A percentile compares a stretch with the other conserved stretches of the same genome.
phyloP scores from a whole-genome alignment of 2,797 vertebrate genomes.

The Tragelaphus oryx region DNA sequence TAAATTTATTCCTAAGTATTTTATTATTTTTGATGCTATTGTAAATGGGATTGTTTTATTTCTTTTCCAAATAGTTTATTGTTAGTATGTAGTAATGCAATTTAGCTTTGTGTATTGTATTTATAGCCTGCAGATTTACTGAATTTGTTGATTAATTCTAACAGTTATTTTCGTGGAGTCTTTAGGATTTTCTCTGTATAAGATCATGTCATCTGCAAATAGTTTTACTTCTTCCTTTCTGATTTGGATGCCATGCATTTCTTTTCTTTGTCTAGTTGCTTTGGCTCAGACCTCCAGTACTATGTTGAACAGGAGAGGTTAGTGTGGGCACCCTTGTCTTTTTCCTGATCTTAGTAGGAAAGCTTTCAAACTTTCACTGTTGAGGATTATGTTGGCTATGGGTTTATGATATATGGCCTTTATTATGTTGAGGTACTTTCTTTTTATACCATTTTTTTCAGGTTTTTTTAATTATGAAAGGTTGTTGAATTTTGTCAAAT shows the following conservation, averaged over 20 bases:
- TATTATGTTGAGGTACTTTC: not conserved
- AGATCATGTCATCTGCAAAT: not conserved
- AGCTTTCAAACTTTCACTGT: not conserved
- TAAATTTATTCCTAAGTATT: not conserved
- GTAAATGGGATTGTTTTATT: not conserved
- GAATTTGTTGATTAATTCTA: not conserved
- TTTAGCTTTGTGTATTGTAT: not conserved
- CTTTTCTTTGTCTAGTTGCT: not conserved
- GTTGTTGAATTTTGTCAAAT: not conserved
- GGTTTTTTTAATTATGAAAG: not conserved
- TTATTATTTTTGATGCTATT: not conserved
- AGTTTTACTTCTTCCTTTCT: not conserved
- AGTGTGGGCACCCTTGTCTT: not conserved
- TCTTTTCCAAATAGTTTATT: not conserved
- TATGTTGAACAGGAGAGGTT: not conserved
- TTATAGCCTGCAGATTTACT: not conserved
- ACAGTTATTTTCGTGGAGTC: not conserved
- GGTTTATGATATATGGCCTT: not conserved
- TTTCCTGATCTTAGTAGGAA: not conserved
- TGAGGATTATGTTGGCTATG: not conserved
- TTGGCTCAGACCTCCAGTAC: not conserved
- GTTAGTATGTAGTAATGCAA: not conserved
- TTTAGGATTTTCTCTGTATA: not conserved
- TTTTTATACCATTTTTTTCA: not conserved
- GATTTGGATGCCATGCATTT: not conserved